phyloP scores from a whole-genome alignment of 2,113 vertebrate species.

The Taxidea taxus region DNA sequence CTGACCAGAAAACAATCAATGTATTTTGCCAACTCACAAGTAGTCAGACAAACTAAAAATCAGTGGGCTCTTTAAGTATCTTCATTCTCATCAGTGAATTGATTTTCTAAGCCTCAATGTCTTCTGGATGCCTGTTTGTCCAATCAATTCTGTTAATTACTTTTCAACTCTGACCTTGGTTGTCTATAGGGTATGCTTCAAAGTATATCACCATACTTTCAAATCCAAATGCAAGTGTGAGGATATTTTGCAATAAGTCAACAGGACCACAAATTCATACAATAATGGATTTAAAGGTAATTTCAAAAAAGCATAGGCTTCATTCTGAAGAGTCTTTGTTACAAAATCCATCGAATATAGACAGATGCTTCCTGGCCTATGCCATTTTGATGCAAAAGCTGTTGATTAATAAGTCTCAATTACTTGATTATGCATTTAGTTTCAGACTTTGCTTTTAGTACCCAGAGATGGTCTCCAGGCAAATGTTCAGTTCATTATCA shows the following conservation, averaged over 20 bases:
- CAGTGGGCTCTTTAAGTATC: neutral
- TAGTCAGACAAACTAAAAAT: neutral
- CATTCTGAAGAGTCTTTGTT: neutral
- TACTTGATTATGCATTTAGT: constrained; percentile 26
- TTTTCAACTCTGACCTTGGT: neutral
- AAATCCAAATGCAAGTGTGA: neutral
- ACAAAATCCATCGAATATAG: neutral
- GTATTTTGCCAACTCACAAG: neutral
- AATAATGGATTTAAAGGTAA: neutral
- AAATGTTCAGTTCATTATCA: constrained; percentile 39
- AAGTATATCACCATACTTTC: neutral
- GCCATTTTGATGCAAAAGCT: constrained; percentile 15
- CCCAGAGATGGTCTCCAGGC: neutral
- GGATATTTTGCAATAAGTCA: neutral
- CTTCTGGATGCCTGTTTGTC: neutral
- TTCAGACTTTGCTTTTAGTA: constrained; percentile 53
- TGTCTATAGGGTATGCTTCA: constrained; percentile 6
- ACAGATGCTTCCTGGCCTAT: neutral
- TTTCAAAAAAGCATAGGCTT: constrained; percentile 36
- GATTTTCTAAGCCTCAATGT: neutral
- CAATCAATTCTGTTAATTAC: neutral
- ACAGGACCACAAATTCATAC: constrained; percentile 17
- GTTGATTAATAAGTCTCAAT: constrained; percentile 56
- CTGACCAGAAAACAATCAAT: neutral
- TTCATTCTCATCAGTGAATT: neutral